A percentile compares a stretch with the other conserved stretches of the same genome.
These are phyloP conservation scores for Apteryx mantelli DNA, from an alignment of 2,113 vertebrate genomes.

Conservation along the genomic window DNA sequence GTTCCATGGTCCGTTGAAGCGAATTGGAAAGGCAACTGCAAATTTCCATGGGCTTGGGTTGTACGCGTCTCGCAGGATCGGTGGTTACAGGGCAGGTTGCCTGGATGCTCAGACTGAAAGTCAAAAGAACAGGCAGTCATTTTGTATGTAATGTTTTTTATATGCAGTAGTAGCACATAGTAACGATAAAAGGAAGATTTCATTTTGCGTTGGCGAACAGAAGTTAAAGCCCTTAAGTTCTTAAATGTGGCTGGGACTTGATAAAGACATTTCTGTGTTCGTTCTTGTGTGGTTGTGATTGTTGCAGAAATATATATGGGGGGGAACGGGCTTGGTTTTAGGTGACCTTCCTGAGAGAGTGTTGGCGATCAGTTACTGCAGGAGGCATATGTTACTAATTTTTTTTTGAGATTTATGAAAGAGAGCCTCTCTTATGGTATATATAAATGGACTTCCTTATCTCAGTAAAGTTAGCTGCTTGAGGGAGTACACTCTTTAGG, in stretches of 20 bases:
- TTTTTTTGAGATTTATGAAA: constrained; percentile 29
- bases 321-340: neutral
- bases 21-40: neutral
- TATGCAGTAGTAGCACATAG: neutral
- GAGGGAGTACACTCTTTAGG: neutral
- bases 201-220: neutral
- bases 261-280: neutral
- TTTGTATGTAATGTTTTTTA: neutral
- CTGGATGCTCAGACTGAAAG: neutral
- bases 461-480: constrained; percentile 25
- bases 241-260: neutral
- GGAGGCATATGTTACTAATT: constrained; percentile 34
- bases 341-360: neutral
- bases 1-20: neutral
- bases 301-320: neutral
- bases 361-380: neutral
- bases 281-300: neutral
- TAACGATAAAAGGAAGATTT: neutral
- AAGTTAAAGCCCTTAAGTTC: neutral
- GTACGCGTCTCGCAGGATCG: neutral
- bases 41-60: neutral
- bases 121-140: neutral
- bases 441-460: neutral
- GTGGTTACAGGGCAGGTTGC: neutral
- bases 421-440: neutral